phyloP scores from a whole-genome alignment of 2,888 invertebrate species.

The Pemphredon lugubris region DNA sequence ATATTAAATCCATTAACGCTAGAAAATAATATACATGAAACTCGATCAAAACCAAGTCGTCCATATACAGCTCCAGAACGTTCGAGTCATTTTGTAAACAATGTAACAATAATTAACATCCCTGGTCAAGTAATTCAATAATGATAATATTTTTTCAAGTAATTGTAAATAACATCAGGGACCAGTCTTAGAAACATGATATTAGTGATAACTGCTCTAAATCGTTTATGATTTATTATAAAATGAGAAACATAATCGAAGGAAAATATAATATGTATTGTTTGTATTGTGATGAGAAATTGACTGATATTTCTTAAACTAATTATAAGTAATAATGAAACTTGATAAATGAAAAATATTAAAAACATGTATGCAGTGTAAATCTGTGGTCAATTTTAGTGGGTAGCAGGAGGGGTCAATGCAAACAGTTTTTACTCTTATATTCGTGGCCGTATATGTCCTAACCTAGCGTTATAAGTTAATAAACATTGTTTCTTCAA shows the following conservation, averaged over 20 bases:
- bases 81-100: constrained; percentile 53
- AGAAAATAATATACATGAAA: constrained; percentile 23
- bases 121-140: constrained; percentile 71
- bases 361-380: too few species aligned
- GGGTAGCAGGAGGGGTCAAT: too few species aligned
- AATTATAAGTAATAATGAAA: background rate
- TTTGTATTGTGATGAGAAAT: constrained; percentile 7
- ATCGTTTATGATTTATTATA: too few species aligned
- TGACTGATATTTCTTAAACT: constrained; percentile 19
- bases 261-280: constrained; percentile 22
- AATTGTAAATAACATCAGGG: constrained; percentile 1
- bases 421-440: too few species aligned
- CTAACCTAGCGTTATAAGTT: too few species aligned
- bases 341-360: too few species aligned
- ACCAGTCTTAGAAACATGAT: constrained; percentile 7
- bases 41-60: constrained; percentile 49
- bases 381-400: too few species aligned
- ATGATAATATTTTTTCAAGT: constrained; percentile 41
- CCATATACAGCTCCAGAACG: constrained; percentile 72
- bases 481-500: too few species aligned
- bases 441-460: too few species aligned
- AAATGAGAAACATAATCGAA: constrained; percentile 3
- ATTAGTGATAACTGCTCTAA: too few species aligned
- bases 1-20: constrained; percentile 61
- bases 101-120: constrained; percentile 61